Conservation (phyloP, 2,113 vertebrate species). For the Callionymus lyra region DNA sequence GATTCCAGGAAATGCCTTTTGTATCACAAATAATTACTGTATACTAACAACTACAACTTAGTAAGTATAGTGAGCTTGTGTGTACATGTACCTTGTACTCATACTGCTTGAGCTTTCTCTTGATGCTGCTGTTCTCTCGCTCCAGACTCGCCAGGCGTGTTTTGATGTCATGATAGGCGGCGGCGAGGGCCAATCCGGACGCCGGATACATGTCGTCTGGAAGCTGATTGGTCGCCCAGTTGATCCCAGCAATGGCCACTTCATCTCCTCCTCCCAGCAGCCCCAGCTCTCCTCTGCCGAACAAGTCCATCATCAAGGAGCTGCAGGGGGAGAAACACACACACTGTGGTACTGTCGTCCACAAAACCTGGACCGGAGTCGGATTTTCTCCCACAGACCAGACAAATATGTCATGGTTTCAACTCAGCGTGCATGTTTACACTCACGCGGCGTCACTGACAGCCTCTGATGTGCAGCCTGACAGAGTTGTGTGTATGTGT, state of each 20-base stretch:
- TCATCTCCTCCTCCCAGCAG: conserved; percentile 75
- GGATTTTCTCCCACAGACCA: neutral
- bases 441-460: conserved; percentile 5
- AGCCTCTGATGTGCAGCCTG: conserved; percentile 1
- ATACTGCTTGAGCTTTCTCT: conserved; percentile 78
- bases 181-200: conserved; percentile 83
- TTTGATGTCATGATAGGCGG: conserved; percentile 87
- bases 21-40: no score
- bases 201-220: conserved; percentile 77
- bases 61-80: neutral
- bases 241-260: conserved; percentile 64
- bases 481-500: no score
- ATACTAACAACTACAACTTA: no score
- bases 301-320: conserved; percentile 75
- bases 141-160: conserved; percentile 77
- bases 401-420: no score
- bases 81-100: conserved; percentile 71
- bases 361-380: no score
- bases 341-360: neutral
- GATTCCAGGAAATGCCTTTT: no score
- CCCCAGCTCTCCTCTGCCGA: conserved; percentile 80
- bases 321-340: conserved; percentile 13
- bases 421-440: no score
- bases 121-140: conserved; percentile 82
- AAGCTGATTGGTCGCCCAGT: conserved; percentile 68